phyloP scores from a whole-genome alignment of 2,113 vertebrate genomes.

The Trematomus loennbergii region DNA sequence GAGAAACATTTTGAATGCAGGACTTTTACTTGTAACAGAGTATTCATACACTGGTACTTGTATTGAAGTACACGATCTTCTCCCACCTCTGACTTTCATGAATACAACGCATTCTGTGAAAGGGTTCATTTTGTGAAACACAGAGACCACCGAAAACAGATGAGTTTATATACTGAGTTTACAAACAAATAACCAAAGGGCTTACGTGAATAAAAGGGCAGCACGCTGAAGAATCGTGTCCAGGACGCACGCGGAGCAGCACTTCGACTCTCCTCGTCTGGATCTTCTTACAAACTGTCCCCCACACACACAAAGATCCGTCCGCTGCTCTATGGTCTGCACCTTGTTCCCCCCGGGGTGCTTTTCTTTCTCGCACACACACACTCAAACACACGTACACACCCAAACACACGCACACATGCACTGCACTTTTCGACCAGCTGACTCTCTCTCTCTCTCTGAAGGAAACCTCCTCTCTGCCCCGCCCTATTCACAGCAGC shows the following conservation, averaged over 20 bases:
- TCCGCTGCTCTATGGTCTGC: constrained; percentile 48
- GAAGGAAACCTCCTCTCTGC: constrained; percentile 53
- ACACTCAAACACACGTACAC: constrained; percentile 10
- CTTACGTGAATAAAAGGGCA: constrained; percentile 59
- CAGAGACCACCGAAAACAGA: too few relatives aligned
- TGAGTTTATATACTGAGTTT: constrained; percentile 3
- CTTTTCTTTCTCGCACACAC: constrained; percentile 33
- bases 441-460: constrained; percentile 52
- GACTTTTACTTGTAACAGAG: too few relatives aligned
- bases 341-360: constrained; percentile 44
- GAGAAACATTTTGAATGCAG: too few relatives aligned
- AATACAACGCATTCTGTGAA: too few relatives aligned
- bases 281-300: constrained; percentile 41
- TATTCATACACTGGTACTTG: too few relatives aligned
- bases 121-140: too few relatives aligned
- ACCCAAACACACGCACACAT: constrained; percentile 35
- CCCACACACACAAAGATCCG: constrained; percentile 5
- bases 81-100: too few relatives aligned
- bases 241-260: constrained; percentile 49
- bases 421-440: constrained; percentile 61
- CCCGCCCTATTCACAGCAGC: constrained; percentile 55
- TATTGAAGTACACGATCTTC: too few relatives aligned
- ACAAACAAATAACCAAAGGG: constrained; percentile 35
- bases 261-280: constrained; percentile 54
- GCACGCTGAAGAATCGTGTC: constrained; percentile 33